Base-by-base conservation (phyloP, 37 sponge, comb jelly and placozoan genomes). In the Aphrocallistes beatrix region DNA sequence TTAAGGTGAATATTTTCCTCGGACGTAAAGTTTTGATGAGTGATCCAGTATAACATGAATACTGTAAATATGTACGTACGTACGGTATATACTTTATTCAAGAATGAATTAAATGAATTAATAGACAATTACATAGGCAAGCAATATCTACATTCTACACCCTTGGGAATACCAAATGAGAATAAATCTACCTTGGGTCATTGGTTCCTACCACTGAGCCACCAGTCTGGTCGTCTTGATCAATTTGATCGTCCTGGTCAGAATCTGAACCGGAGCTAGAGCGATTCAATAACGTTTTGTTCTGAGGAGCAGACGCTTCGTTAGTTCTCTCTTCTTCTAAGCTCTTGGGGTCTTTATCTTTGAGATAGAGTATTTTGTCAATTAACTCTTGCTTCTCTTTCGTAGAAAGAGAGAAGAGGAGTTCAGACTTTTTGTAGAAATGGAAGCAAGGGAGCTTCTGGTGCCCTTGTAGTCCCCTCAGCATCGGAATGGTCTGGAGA, bases 361-460 rank as follows among this genome's bases (percentile, higher is more conserved):
- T 60, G n/a, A 60, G 75, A 30, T 60, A 60, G 10, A 60, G 6
- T 32, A 60, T 60, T 60, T 60, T 60, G n/a, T 60, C 75, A 60
- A 60, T 25, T 13, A 60, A 13, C 34, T 60, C 75, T 13, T 60
- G 75, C 21, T 60, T 60, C 34, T 60, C n/a, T 19, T 60, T 19
- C 8, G 75, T 60, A 32, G 75, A 60, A 60, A 60, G n/a, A 13
- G 28, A 32, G 75, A 60, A 60, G 75, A 60, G 75, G n/a, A 30
- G 75, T 13, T 19, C 32, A 25, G 75, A 3, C 28, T 60, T 60
- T 60, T 60, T 60, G n/a, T 60, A 60, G n/a, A 60, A 60, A 60
- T 60, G 75, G 75, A 60, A 60, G 34, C 75, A 60, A 13, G 75
- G 75, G 75, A 60, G 75, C 75, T 19, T 19, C 75, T 32, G 75